A percentile compares a stretch with the other conserved stretches of the same genome.
These are phyloP conservation scores for Uloborus plumipes DNA, from an alignment of 2,888 invertebrate genomes.

Conservation along the genomic window DNA sequence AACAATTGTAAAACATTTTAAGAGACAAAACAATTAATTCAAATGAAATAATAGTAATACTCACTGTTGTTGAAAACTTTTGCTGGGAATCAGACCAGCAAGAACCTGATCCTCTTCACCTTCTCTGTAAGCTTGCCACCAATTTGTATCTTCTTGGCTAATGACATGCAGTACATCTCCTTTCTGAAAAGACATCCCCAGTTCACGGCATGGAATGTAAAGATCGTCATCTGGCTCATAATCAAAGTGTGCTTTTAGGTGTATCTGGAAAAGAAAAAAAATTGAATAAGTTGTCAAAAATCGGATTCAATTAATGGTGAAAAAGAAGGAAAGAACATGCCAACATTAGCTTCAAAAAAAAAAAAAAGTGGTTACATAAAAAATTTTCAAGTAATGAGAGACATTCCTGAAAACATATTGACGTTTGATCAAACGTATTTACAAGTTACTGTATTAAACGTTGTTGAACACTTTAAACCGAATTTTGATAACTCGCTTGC, in stretches of 20 bases:
- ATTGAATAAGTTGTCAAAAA: not conserved
- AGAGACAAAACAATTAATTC: too few species aligned
- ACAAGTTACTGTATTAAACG: too few species aligned
- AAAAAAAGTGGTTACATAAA: too few species aligned
- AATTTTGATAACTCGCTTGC: too few species aligned
- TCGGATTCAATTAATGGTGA: too few species aligned
- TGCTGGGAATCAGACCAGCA: conserved; percentile 96
- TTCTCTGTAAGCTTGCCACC: conserved; percentile 97
- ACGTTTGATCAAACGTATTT: too few species aligned
- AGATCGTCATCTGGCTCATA: conserved; percentile 98
- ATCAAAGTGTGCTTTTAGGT: conserved; percentile 96
- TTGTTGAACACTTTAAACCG: too few species aligned
- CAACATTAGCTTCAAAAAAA: too few species aligned
- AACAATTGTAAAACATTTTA: too few species aligned
- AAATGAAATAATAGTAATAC: conserved; percentile 66
- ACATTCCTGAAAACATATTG: not conserved
- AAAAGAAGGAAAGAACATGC: too few species aligned
- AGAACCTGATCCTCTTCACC: conserved; percentile 96
- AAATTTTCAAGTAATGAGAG: not conserved
- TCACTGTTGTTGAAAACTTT: conserved; percentile 85
- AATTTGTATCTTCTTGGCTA: conserved; percentile 95
- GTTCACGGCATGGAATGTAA: conserved; percentile 92
- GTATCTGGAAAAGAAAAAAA: conserved; percentile 74
- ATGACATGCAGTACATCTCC: conserved; percentile 98
- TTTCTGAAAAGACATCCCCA: conserved; percentile 97